These are phyloP conservation scores for Myocastor coypus DNA, from an alignment of 2,113 vertebrate species.

Conservation along the genomic window DNA sequence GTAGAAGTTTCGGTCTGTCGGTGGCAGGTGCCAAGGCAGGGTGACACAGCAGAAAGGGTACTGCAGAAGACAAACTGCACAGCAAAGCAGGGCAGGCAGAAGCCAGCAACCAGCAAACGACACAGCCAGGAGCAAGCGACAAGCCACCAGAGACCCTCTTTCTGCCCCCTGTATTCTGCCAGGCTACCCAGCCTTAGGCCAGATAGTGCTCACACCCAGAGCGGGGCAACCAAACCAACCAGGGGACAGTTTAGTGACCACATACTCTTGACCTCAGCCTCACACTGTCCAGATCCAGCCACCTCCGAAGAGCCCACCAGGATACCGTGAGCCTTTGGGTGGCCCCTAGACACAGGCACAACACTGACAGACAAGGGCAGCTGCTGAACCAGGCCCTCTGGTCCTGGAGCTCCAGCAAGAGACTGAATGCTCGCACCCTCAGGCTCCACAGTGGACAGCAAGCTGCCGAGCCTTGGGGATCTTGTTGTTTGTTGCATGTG, in stretches of 20 bases:
- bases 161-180: background rate
- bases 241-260: background rate
- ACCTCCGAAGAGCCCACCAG: background rate
- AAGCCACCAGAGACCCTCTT: background rate
- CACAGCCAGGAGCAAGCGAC: background rate
- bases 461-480: accelerated
- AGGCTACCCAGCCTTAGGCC: background rate
- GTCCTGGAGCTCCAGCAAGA: accelerated
- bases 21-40: background rate
- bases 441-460: accelerated
- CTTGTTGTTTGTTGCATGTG: accelerated
- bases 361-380: accelerated
- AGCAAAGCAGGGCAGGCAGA: background rate
- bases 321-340: background rate
- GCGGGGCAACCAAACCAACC: background rate
- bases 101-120: background rate
- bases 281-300: background rate
- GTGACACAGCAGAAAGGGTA: background rate
- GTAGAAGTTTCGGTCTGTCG: background rate
- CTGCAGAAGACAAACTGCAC: background rate
- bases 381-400: background rate
- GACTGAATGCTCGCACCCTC: accelerated
- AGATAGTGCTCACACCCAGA: background rate
- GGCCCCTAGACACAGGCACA: background rate
- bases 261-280: background rate